Evolutionary conservation across 2,888 invertebrate species (phyloP).

Genomic region (Leptopilina syphax): DNA sequence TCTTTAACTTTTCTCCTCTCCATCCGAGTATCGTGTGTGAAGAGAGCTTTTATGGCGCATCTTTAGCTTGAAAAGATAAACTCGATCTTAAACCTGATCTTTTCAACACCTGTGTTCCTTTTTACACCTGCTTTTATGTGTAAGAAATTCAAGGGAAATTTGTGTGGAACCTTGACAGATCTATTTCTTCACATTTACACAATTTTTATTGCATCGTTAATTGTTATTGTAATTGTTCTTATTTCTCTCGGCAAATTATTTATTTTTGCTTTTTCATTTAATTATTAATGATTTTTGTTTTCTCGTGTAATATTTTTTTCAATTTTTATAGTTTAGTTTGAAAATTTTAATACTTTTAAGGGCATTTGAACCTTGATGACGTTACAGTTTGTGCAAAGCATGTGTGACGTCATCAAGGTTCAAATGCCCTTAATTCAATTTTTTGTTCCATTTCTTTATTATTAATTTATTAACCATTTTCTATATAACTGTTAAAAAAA

Average conservation of each 20-base stretch:
- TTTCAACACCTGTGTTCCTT: slow-evolving; percentile 14
- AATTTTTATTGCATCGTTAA: not conserved
- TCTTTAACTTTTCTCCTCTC: not conserved
- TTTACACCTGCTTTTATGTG: not conserved
- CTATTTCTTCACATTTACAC: not conserved
- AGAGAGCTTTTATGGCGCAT: not conserved
- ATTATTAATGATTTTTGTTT: not conserved
- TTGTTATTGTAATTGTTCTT: not conserved
- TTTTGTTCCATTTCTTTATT: too few relatives aligned
- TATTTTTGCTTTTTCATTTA: not conserved
- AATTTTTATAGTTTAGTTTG: not conserved
- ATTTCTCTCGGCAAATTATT: not conserved
- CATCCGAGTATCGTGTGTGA: not conserved
- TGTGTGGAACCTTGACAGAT: not conserved
- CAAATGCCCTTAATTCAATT: too few relatives aligned
- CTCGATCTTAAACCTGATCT: slow-evolving; percentile 17
- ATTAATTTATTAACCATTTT: too few relatives aligned
- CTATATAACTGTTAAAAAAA: too few relatives aligned
- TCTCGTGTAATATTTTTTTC: not conserved
- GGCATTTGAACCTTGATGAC: too few relatives aligned
- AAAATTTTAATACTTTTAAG: too few relatives aligned
- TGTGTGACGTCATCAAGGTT: too few relatives aligned
- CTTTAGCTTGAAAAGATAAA: slow-evolving; percentile 20
- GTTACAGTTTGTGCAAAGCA: too few relatives aligned
- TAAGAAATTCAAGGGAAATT: slow-evolving; percentile 8